Percentiles rank a stretch among this genome's conserved stretches.
Conservation (phyloP, 2,888 invertebrate genomes). For the Shargacucullia verbasci region DNA sequence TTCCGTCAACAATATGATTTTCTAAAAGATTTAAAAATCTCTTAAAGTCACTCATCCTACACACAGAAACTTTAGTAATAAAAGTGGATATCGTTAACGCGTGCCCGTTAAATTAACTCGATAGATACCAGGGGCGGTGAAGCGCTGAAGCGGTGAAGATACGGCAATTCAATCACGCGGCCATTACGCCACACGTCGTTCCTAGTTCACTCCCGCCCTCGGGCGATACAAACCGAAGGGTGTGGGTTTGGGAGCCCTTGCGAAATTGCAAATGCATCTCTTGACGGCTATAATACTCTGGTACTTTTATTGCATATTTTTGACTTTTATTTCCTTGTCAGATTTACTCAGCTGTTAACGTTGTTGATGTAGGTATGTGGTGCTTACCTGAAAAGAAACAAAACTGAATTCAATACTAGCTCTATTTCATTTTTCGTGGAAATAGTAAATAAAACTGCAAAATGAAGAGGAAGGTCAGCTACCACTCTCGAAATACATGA, state of each 20-base stretch:
- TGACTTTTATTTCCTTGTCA: slow-evolving; percentile 11
- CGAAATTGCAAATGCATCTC: slow-evolving; percentile 73
- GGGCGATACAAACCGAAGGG: slow-evolving; percentile 55
- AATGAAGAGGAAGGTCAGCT: slow-evolving; percentile 3
- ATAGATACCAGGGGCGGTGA: slow-evolving; percentile 75
- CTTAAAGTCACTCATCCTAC: background rate
- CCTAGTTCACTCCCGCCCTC: slow-evolving; percentile 58
- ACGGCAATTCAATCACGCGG: slow-evolving; percentile 81
- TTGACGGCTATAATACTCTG: slow-evolving; percentile 67
- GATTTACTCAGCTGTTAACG: background rate
- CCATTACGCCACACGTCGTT: slow-evolving; percentile 74
- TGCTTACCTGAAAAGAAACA: slow-evolving; percentile 71
- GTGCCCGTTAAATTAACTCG: slow-evolving; percentile 73
- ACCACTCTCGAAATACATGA: slow-evolving; percentile 3
- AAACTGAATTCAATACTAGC: slow-evolving; percentile 23
- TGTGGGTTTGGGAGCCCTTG: slow-evolving; percentile 58
- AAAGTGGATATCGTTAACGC: slow-evolving; percentile 55
- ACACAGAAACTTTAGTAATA: slow-evolving; percentile 20
- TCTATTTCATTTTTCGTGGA: background rate
- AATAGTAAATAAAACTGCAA: background rate
- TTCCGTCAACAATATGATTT: background rate
- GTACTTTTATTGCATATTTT: slow-evolving; percentile 78
- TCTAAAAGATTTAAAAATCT: background rate
- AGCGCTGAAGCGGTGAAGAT: slow-evolving; percentile 75
- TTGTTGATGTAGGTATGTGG: background rate